Base-by-base conservation (phyloP, 1,140 invertebrate species). In the Zaprionus lachaisei region DNA sequence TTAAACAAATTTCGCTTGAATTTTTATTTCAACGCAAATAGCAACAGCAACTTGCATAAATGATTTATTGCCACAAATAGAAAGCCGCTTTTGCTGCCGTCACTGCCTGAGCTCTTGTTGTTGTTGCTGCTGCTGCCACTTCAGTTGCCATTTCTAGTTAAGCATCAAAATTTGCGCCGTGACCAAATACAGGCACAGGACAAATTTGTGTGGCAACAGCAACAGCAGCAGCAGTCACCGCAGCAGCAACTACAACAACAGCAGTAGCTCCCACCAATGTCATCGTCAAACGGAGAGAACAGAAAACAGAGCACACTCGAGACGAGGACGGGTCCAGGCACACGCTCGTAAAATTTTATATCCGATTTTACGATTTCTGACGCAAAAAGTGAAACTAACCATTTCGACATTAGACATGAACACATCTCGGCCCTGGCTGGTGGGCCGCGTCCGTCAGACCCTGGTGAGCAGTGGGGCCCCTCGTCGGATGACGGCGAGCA, bases 351-450 rank as follows among this genome's bases (percentile, higher is more conserved):
- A 90, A 90, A 90, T 90, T 90, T 90, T 90, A 90, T 90, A 90
- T 91, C 85, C 81, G 90, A 90, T 90, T 90, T 90, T 90, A 90
- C 85, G 85, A 90, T 90, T 90, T 90, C 81, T 90, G 82, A 90
- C 85, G 85, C 81, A 90, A 90, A 89, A 90, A 90, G 85, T 90
- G 85, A 90, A 90, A 90, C 85, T 90, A 90, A 90, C 85, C 85
- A 90, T 90, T 90, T 85, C 79, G 85, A 90, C 85, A 90, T 90
- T 90, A 90, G 85, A 90, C 85, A 90, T 90, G 85, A 90, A 90
- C 86, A 82, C 81, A 91, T 85, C 85, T 90, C 77, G 79, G 57
- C 75, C 15, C 57, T 62, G 37, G 44, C 64, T 81, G 49, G 31
- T 11, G 69, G 17, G 62, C 61, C 7, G 12, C 38, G 47, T 26